Evolutionary conservation across 2,113 vertebrate genomes (phyloP), one percentile per base, ranked within the genome.

Genomic region (Semnornis frantzii): DNA sequence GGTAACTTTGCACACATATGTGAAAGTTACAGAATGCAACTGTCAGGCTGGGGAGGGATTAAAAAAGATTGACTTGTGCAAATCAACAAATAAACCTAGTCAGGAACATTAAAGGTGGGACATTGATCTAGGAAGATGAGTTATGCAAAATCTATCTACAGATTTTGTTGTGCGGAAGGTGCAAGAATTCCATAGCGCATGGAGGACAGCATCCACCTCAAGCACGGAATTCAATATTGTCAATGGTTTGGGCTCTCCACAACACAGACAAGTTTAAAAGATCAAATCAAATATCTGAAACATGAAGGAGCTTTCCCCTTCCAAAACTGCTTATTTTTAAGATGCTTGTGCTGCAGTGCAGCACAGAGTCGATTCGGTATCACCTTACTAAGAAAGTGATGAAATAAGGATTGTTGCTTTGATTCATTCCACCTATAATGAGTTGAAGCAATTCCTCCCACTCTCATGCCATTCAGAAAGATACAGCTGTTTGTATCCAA

Each of bases 401-500:
- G 52, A 87, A 80, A 81, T 88, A 85, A 85, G 37, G 57, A 64
- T 52, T 74, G 52, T 21, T 89, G 60, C 46, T 91, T 89, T 87
- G 84, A 66, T 68, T 93, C 57, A 48, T 77, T 55, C 68, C 75
- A 68, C 42, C 82, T 60, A 9, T 80, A 80, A 80, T 12, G 24
- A 92, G 50, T 15, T 54, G 69, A 69, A 86, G 59, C 48, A n/a
- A 94, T 91, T 91, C 93, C 79, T 94, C 89, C 89, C 89, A 85
- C 73, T n/a, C 82, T 20, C 50, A 60, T 39, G 54, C 80, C 80
- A 57, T 60, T 71, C 3, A 6, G 50, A 66, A 64, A 82, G 72
- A 12, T 8, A 2, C 82, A 80, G 57, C 31, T 9, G 1, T 25
- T 24, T 48, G 91, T 96, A 92, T 93, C 94, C 94, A 90, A 88